Conservation (phyloP, 2,113 vertebrate genomes). For the Budorcas taxicolor region DNA sequence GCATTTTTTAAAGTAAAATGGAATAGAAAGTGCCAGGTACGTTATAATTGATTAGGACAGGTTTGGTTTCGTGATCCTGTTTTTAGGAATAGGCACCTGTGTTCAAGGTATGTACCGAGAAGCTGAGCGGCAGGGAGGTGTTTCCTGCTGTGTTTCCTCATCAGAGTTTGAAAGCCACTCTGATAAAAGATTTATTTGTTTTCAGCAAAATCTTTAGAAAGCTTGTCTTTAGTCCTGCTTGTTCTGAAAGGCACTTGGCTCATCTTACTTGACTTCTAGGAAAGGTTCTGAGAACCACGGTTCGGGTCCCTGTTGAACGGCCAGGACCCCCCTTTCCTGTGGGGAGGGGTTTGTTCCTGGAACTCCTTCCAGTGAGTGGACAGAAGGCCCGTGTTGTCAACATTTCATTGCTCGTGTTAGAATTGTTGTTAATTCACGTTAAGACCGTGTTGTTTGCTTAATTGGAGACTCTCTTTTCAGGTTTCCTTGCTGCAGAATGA, state of each 20-base stretch:
- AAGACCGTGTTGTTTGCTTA: slow-evolving; percentile 57
- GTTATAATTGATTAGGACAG: background rate
- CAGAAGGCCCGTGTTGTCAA: background rate
- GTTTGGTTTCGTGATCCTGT: background rate
- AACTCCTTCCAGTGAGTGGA: background rate
- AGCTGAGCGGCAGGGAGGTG: too few species aligned
- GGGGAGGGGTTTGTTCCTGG: background rate
- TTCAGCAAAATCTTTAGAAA: background rate
- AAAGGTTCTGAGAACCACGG: background rate
- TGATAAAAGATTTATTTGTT: background rate
- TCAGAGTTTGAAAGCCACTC: background rate
- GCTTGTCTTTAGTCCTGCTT: background rate
- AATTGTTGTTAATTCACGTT: background rate
- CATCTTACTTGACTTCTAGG: background rate
- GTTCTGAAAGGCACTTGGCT: background rate
- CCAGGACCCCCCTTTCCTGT: background rate
- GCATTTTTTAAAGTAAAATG: background rate
- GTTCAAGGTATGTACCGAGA: rapidly evolving
- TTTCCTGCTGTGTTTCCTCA: background rate
- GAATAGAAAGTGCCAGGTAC: background rate
- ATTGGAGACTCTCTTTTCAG: slow-evolving; percentile 74
- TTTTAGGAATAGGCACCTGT: background rate
- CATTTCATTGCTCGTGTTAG: background rate
- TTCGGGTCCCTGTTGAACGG: background rate
- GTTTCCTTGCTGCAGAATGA: slow-evolving; percentile 87